Percentiles rank a stretch among this genome's conserved stretches.
phyloP scores from a whole-genome alignment of 2,888 invertebrate genomes.

The Torymus aiolomorphi region DNA sequence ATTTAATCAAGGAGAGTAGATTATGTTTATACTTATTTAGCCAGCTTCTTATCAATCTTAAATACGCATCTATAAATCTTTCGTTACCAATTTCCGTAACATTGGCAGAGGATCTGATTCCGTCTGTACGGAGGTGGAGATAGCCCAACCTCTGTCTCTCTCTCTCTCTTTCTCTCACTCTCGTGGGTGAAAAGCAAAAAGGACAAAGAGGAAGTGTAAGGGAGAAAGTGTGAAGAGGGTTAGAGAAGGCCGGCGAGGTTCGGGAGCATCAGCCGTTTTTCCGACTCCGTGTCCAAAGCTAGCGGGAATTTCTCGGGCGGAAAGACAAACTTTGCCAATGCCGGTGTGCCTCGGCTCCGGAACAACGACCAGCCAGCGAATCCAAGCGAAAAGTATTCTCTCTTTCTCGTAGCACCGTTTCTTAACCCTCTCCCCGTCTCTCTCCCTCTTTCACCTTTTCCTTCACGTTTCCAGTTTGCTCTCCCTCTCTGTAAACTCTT shows the following conservation, averaged over 20 bases:
- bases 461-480: background rate
- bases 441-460: background rate
- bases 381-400: conserved; percentile 29
- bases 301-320: conserved; percentile 52
- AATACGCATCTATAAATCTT: too few species aligned
- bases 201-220: conserved; percentile 3
- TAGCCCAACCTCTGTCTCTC: background rate
- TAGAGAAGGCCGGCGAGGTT: conserved; percentile 1
- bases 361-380: conserved; percentile 37
- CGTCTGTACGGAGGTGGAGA: background rate
- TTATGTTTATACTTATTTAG: too few species aligned
- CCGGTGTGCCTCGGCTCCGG: conserved; percentile 3
- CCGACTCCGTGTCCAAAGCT: conserved; percentile 45
- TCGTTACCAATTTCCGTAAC: too few species aligned
- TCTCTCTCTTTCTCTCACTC: background rate
- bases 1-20: too few species aligned
- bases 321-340: conserved; percentile 57
- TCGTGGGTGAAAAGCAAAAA: background rate
- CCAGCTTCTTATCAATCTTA: too few species aligned
- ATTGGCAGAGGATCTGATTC: background rate
- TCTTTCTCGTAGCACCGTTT: background rate
- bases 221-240: conserved; percentile 33
- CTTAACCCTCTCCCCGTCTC: background rate
- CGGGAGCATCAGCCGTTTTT: conserved; percentile 37
- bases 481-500: conserved; percentile 14